Percentiles rank a stretch among this genome's conserved stretches.
Conservation (phyloP, 2,797 vertebrate genomes). For the Acanthornis magna region DNA sequence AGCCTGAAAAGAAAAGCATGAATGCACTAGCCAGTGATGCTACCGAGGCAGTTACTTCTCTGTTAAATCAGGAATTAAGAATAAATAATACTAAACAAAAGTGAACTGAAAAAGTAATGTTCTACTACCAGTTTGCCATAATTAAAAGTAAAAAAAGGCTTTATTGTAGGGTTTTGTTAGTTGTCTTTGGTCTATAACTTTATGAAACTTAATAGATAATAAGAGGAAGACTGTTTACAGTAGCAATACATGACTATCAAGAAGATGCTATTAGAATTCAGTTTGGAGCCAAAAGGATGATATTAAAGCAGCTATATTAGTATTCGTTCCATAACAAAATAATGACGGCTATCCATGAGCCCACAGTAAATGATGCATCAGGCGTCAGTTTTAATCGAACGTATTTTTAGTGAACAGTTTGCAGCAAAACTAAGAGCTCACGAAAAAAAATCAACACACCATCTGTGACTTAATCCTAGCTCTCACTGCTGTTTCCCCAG, state of each 20-base stretch:
- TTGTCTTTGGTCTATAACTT: not conserved
- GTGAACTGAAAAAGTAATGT: not conserved
- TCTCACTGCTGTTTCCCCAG: not conserved
- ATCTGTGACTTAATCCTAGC: slow-evolving; percentile 57
- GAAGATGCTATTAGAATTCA: not conserved
- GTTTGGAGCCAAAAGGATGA: not conserved
- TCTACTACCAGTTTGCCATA: not conserved
- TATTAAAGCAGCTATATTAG: not conserved
- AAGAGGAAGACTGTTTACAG: not conserved
- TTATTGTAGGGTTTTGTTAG: not conserved
- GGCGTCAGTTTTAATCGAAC: not conserved
- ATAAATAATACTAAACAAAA: not conserved
- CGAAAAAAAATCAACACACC: not conserved
- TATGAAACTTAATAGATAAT: not conserved
- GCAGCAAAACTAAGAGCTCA: not conserved
- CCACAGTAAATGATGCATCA: rapidly evolving
- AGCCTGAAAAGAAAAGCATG: not conserved
- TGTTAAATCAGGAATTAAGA: not conserved
- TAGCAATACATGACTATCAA: not conserved
- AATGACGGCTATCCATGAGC: not conserved
- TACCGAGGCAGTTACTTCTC: not conserved
- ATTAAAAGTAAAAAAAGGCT: not conserved
- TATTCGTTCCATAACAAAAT: not conserved
- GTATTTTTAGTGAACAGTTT: not conserved
- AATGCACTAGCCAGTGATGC: not conserved